Evolutionary conservation across 64 coral and sea anemone genomes (phyloP).

Genomic region (Acropora yongei): DNA sequence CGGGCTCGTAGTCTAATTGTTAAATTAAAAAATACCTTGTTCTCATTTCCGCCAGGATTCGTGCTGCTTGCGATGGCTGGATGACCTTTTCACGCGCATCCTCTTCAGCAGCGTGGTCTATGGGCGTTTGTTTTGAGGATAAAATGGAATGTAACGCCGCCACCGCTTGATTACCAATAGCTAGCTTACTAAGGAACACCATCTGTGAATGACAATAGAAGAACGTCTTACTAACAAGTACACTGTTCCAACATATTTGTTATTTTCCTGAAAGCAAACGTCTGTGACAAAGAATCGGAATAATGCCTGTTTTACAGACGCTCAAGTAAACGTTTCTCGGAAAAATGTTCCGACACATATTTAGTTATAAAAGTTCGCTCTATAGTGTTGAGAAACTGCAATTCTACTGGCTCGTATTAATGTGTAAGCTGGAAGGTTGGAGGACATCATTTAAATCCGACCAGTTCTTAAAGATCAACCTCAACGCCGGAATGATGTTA

Average conservation of each 20-base stretch:
- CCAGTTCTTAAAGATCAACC: too few relatives aligned
- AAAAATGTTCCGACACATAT: too few relatives aligned
- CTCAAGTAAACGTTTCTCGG: too few relatives aligned
- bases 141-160: conserved; percentile 35
- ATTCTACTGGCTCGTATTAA: too few relatives aligned
- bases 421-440: too few relatives aligned
- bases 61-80: not conserved
- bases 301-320: too few relatives aligned
- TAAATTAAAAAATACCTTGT: conserved; percentile 60
- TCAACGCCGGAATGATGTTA: not conserved
- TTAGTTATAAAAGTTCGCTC: too few relatives aligned
- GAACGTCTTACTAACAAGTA: not conserved
- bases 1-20: not conserved
- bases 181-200: conserved; percentile 33
- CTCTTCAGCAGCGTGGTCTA: not conserved
- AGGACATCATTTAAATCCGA: too few relatives aligned
- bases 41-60: conserved; percentile 90
- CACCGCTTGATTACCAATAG: conserved; percentile 33
- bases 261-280: too few relatives aligned
- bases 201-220: not conserved
- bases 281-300: too few relatives aligned
- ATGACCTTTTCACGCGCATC: not conserved
- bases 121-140: not conserved
- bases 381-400: too few relatives aligned
- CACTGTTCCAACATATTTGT: not conserved